Evolutionary conservation across 2,797 vertebrate genomes (phyloP).

Genomic region (Gobionotothen gibberifrons): DNA sequence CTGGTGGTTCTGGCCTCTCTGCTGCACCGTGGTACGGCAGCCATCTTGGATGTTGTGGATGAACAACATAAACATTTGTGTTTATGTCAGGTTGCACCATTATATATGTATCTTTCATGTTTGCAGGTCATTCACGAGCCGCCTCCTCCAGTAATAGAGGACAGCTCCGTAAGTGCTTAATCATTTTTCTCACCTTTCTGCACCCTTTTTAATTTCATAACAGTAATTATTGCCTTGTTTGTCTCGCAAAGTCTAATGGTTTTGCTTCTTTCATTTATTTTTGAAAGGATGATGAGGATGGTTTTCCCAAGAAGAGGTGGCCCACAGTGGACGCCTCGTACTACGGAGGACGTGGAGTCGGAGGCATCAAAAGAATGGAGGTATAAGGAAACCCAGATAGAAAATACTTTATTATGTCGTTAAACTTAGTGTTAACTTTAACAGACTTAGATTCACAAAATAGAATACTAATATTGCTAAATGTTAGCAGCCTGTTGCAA

Average conservation of each 20-base stretch:
- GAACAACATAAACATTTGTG: conserved; percentile 2
- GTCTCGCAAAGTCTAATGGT: background rate
- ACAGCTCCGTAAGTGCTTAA: conserved; percentile 88
- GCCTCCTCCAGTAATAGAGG: conserved; percentile 88
- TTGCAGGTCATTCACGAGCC: conserved; percentile 94
- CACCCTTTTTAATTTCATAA: background rate
- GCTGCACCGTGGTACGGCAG: conserved; percentile 95
- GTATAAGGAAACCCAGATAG: conserved; percentile 68
- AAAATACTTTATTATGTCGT: background rate
- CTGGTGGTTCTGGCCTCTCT: conserved; percentile 99
- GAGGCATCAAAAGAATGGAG: conserved; percentile 99
- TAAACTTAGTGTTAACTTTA: background rate
- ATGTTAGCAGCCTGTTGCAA: no score
- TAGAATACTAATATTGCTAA: no score
- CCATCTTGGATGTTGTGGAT: background rate
- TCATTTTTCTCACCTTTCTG: background rate
- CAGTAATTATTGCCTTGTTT: background rate
- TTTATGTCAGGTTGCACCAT: background rate
- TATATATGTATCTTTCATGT: conserved; percentile 4
- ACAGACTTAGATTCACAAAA: background rate
- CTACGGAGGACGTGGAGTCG: conserved; percentile 95
- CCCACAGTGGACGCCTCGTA: conserved; percentile 98
- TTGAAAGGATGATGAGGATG: conserved; percentile 93
- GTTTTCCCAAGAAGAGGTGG: conserved; percentile 95
- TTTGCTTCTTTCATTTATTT: background rate